phyloP scores from a whole-genome alignment of 2,113 vertebrate genomes.

The Neotoma lepida region DNA sequence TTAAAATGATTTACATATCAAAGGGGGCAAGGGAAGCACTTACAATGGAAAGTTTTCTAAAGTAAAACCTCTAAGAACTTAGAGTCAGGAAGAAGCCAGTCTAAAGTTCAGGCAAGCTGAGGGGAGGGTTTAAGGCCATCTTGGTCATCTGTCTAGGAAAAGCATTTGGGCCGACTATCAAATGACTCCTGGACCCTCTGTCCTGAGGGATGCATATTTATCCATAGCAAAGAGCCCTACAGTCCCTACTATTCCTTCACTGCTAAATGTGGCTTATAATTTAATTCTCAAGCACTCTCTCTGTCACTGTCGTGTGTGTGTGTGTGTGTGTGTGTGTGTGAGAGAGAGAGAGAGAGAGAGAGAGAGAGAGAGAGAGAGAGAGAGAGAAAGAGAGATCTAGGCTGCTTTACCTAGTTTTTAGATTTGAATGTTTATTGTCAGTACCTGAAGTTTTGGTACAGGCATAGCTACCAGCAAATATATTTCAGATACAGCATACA shows the following conservation, averaged over 20 bases:
- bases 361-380: not conserved
- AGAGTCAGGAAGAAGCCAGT: not conserved
- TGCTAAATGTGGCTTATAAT: not conserved
- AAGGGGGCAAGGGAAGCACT: not conserved
- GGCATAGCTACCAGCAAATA: not conserved
- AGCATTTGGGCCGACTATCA: not conserved
- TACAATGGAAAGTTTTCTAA: conserved; percentile 25
- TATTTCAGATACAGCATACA: not conserved
- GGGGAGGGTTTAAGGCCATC: not conserved
- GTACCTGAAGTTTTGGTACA: not conserved
- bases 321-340: not conserved
- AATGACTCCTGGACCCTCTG: not conserved
- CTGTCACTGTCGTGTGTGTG: not conserved
- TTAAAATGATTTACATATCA: conserved; percentile 46
- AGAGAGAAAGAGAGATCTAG: not conserved
- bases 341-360: not conserved
- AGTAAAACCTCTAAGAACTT: not conserved
- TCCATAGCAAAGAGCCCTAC: not conserved
- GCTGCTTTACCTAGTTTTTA: not conserved
- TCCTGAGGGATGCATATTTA: not conserved
- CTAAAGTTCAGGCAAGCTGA: not conserved
- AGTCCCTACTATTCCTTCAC: not conserved
- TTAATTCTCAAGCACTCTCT: not conserved
- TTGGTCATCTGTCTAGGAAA: not conserved
- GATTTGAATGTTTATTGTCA: not conserved